Evolutionary conservation across 2,888 invertebrate genomes (phyloP).

Genomic region (Cyrtodaria siliqua): DNA sequence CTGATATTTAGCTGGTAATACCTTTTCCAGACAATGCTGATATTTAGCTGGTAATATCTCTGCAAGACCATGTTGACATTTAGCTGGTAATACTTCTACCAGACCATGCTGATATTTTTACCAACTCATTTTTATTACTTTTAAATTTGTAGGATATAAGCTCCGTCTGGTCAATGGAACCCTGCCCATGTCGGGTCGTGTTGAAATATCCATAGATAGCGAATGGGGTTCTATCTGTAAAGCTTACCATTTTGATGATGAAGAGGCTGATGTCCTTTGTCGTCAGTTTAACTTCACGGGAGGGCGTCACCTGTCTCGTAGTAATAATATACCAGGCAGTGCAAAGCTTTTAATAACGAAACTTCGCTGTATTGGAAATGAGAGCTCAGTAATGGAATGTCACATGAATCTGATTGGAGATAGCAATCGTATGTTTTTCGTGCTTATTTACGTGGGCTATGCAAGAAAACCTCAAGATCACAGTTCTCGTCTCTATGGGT

Average conservation of each 20-base stretch:
- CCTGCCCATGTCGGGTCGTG: slow-evolving; percentile 67
- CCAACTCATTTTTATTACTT: too few species aligned
- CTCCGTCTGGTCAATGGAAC: slow-evolving; percentile 54
- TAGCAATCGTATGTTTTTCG: too few species aligned
- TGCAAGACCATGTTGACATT: too few species aligned
- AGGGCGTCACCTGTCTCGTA: slow-evolving; percentile 65
- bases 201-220: slow-evolving; percentile 90
- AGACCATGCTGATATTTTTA: too few species aligned
- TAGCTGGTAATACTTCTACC: too few species aligned
- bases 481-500: too few species aligned
- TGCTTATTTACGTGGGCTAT: too few species aligned
- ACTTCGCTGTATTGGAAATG: slow-evolving; percentile 12
- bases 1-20: too few species aligned
- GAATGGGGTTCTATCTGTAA: slow-evolving; percentile 92
- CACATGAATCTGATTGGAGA: too few species aligned
- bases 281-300: slow-evolving; percentile 72
- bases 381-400: slow-evolving; percentile 69
- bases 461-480: too few species aligned
- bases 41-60: too few species aligned
- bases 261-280: slow-evolving; percentile 89
- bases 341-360: slow-evolving; percentile 12
- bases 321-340: slow-evolving; percentile 14
- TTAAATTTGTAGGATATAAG: slow-evolving; percentile 43
- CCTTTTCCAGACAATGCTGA: too few species aligned
- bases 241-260: slow-evolving; percentile 89